A percentile compares a stretch with the other conserved stretches of the same genome.
Conservation (phyloP, 1,140 invertebrate genomes). For the Babylonia areolata region DNA sequence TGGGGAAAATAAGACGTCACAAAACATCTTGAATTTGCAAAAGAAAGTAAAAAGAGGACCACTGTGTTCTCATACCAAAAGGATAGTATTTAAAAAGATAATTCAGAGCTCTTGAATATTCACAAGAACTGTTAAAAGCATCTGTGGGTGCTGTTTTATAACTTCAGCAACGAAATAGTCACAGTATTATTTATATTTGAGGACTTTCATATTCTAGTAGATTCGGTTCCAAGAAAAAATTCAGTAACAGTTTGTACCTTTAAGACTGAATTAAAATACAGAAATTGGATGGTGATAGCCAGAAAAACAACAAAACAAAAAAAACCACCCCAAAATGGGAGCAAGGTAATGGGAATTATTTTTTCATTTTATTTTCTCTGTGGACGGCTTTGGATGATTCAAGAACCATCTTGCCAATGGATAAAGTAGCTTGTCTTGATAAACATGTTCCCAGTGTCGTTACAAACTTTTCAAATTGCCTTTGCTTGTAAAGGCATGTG, state of each 20-base stretch:
- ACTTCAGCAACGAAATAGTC: neutral
- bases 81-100: neutral
- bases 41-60: no score
- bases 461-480: neutral
- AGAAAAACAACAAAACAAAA: no score
- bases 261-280: no score
- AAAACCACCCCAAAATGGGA: no score
- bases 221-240: no score
- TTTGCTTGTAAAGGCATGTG: neutral
- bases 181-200: neutral
- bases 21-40: no score
- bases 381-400: neutral
- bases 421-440: neutral
- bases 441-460: neutral
- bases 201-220: no score
- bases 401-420: neutral
- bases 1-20: no score
- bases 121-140: neutral
- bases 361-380: neutral
- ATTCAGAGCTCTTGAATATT: neutral
- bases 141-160: neutral
- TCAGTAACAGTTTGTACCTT: no score
- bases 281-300: no score
- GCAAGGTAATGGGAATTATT: neutral
- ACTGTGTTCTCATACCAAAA: neutral